These are phyloP conservation scores for Pachymerium ferrugineum DNA, from an alignment of 2,888 invertebrate species.

Conservation along the genomic window DNA sequence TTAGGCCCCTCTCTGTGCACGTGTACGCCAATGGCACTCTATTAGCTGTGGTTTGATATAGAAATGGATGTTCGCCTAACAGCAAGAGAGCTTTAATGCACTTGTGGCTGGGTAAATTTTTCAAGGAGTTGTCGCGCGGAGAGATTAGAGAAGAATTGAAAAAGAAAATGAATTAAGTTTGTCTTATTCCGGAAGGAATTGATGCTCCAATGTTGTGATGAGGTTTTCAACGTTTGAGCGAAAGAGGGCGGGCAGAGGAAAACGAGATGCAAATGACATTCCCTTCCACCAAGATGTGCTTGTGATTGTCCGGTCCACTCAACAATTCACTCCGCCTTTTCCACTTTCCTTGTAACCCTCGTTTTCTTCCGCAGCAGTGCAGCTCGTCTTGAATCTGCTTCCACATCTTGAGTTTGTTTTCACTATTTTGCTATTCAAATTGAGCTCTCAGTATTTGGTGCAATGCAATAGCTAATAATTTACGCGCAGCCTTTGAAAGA, in stretches of 20 bases:
- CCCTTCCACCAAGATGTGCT: not conserved
- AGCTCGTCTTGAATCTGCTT: not conserved
- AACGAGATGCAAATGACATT: constrained; percentile 4
- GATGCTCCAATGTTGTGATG: not conserved
- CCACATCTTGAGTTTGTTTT: constrained; percentile 13
- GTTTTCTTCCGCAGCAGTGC: not conserved
- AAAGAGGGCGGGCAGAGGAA: not conserved
- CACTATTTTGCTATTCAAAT: constrained; percentile 13
- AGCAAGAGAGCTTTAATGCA: too few species aligned
- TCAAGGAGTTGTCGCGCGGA: too few species aligned
- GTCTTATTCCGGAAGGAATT: not conserved
- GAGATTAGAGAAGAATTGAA: not conserved
- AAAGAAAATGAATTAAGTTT: not conserved
- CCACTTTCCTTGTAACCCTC: not conserved
- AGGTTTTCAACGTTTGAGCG: not conserved
- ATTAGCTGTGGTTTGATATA: too few species aligned
- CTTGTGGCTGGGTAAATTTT: too few species aligned
- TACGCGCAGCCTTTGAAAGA: not conserved
- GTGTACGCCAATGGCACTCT: too few species aligned
- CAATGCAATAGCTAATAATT: not conserved
- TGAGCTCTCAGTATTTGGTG: not conserved
- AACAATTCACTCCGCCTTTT: not conserved
- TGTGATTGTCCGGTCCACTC: constrained; percentile 13
- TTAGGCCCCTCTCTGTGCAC: too few species aligned
- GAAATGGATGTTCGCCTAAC: too few species aligned